Evolutionary conservation across 2,888 invertebrate genomes (phyloP).

Genomic region (Ophion ellenae): DNA sequence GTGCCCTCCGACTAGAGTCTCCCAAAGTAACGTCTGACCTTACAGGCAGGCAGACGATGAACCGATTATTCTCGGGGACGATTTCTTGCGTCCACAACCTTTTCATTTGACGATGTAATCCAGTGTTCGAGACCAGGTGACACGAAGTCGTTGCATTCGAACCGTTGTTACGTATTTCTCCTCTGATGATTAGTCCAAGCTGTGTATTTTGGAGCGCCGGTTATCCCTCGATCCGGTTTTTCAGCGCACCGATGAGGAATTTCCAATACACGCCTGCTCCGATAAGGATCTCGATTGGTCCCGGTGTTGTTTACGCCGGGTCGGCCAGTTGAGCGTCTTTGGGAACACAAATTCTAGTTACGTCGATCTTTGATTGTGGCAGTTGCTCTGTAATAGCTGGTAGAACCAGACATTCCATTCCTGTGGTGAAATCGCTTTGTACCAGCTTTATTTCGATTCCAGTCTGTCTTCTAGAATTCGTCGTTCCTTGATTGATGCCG

Average conservation of each 20-base stretch:
- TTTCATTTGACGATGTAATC: slow-evolving; percentile 30
- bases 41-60: slow-evolving; percentile 61
- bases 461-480: slow-evolving; percentile 3
- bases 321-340: slow-evolving; percentile 34
- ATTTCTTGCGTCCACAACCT: slow-evolving; percentile 59
- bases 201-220: slow-evolving; percentile 58
- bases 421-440: slow-evolving; percentile 26
- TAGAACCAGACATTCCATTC: slow-evolving; percentile 37
- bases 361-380: slow-evolving; percentile 37
- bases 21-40: slow-evolving; percentile 39
- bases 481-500: slow-evolving; percentile 52
- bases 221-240: slow-evolving; percentile 19
- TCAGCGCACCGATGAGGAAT: slow-evolving; percentile 34
- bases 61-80: slow-evolving; percentile 44
- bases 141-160: not conserved
- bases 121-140: slow-evolving; percentile 1
- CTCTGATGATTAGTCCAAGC: slow-evolving; percentile 61
- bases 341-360: slow-evolving; percentile 22
- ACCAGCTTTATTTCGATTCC: slow-evolving; percentile 29
- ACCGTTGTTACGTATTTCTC: slow-evolving; percentile 38
- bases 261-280: slow-evolving; percentile 29
- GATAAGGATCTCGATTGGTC: slow-evolving; percentile 33
- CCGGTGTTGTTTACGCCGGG: slow-evolving; percentile 28
- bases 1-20: slow-evolving; percentile 51
- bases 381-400: slow-evolving; percentile 40